Evolutionary conservation across 2,113 vertebrate genomes (phyloP), one percentile per base, ranked within the genome.

Genomic region (Pedionomus torquatus): DNA sequence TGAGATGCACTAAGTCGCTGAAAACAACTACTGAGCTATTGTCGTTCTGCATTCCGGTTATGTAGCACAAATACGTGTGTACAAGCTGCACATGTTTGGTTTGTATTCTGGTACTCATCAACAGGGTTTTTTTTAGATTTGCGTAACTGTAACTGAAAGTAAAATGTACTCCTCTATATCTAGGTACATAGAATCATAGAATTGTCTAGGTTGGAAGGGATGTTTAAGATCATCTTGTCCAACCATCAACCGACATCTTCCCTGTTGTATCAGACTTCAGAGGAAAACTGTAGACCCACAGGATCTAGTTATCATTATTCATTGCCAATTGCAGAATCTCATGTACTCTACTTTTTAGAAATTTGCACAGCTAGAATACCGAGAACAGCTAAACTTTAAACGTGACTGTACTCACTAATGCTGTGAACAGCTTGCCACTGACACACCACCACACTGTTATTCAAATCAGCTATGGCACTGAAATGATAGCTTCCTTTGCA

Each of bases 41-140:
- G 24, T 39, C 61, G n/a, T 51, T 78, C 48, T 24, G 65, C 31
- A 52, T 44, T 75, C 75, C 51, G 44, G 35, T 84, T 79, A 51
- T 9, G 20, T 20, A 58, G 44, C 61, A 72, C 52, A 83, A 76
- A 75, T 11, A 17, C 14, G 7, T 35, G 63, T 43, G 20, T 46
- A 78, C 64, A 55, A 85, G 49, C 70, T 87, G 57, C 6, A 10
- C 26, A 23, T 13, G 18, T 71, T 61, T 91, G 46, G 23, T 55
- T 91, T 77, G 51, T 63, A 39, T 63, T 81, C 51, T 63, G 71
- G 58, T 52, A 76, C 21, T 48, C 51, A 49, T 9, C 66, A 71
- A 37, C 24, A 33, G 46, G 7, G 23, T 51, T 93, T 86, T 48
- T 77, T 97, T 90, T 66, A 87, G 54, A 90, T 90, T 93, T 95